Conservation (phyloP, 1,140 invertebrate genomes). For the Ceratina japonica region DNA sequence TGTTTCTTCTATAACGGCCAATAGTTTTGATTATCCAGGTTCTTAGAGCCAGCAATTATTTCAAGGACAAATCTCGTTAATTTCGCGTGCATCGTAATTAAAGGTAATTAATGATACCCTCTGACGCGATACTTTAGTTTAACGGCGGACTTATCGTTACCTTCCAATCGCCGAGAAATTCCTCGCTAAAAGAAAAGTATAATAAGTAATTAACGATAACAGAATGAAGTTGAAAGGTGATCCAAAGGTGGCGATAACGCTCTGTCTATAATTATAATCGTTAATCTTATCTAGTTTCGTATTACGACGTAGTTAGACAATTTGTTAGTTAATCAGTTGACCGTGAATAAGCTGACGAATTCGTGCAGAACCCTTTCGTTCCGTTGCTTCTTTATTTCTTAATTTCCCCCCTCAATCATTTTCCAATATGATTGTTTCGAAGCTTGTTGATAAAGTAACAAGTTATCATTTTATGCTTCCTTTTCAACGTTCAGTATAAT, state of each 20-base stretch:
- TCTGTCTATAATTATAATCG: neutral
- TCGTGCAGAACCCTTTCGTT: neutral
- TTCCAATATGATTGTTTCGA: no score
- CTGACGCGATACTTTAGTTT: constrained; percentile 3
- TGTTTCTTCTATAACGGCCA: no score
- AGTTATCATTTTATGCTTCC: no score
- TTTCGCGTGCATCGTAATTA: no score
- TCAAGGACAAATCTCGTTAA: no score
- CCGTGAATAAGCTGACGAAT: neutral
- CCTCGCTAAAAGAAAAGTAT: neutral
- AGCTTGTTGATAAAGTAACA: no score
- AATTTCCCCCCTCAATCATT: no score
- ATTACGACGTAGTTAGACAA: constrained; percentile 36
- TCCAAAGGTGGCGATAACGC: neutral
- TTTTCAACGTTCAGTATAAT: no score
- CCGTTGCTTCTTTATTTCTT: no score
- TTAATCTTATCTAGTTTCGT: constrained; percentile 16
- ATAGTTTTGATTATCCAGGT: no score
- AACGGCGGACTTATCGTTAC: neutral
- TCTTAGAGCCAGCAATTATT: no score
- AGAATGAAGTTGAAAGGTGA: neutral
- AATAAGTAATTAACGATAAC: neutral
- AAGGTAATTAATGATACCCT: neutral
- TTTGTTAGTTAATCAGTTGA: constrained; percentile 16
- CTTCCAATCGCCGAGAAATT: neutral